phyloP scores from a whole-genome alignment of 2,797 vertebrate species.

The Chromobotia macracanthus region DNA sequence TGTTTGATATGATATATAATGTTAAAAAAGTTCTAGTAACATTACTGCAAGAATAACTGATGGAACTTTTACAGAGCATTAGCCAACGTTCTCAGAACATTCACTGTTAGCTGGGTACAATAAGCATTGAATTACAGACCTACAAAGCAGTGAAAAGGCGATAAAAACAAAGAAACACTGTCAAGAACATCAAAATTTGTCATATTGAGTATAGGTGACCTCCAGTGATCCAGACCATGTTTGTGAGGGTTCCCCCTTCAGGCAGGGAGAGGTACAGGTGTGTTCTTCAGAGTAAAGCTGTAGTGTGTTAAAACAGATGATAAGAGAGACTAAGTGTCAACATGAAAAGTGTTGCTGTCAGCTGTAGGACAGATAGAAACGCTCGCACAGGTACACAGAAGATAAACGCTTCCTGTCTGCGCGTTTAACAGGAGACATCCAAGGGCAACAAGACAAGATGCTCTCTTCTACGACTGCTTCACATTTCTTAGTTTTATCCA shows the following conservation, averaged over 20 bases:
- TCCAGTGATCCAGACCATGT: neutral
- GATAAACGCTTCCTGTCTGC: constrained; percentile 38
- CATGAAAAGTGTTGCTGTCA: constrained; percentile 71
- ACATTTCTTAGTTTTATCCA: constrained; percentile 7
- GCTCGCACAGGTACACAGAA: constrained; percentile 30
- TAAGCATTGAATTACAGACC: too few species aligned
- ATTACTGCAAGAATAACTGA: too few species aligned
- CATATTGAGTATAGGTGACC: too few species aligned
- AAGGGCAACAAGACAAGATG: constrained; percentile 44
- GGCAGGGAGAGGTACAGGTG: constrained; percentile 37
- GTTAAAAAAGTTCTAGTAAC: too few species aligned
- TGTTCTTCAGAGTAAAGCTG: constrained; percentile 53
- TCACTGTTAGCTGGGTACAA: too few species aligned
- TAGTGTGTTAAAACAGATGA: constrained; percentile 64
- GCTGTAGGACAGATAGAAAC: constrained; percentile 43
- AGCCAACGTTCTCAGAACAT: too few species aligned
- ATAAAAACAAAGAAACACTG: too few species aligned
- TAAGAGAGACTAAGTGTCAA: constrained; percentile 67
- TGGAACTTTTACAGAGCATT: too few species aligned
- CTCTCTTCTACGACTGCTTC: constrained; percentile 20
- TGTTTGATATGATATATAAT: too few species aligned
- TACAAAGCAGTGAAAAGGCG: too few species aligned
- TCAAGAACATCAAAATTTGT: too few species aligned
- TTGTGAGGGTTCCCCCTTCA: neutral
- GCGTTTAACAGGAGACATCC: constrained; percentile 36